phyloP scores from a whole-genome alignment of 1,140 invertebrate genomes.

The Marisa cornuarietis region DNA sequence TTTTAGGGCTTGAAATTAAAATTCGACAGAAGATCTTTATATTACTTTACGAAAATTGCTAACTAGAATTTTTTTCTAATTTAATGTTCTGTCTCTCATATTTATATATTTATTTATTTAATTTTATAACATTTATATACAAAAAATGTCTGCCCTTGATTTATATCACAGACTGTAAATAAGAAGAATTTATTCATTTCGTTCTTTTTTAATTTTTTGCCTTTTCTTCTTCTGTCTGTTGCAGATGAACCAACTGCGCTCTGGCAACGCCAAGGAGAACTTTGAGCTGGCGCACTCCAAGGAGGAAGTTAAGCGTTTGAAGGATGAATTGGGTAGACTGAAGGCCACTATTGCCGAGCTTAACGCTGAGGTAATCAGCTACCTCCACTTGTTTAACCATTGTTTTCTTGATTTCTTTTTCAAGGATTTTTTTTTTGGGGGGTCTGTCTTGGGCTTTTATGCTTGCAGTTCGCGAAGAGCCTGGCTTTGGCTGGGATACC shows the following conservation, averaged over 20 bases:
- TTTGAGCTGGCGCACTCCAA: slow-evolving; percentile 67
- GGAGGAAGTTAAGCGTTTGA: slow-evolving; percentile 67
- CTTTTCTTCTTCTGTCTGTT: slow-evolving; percentile 9
- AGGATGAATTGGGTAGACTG: slow-evolving; percentile 63
- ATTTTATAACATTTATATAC: not conserved
- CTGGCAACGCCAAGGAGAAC: slow-evolving; percentile 67
- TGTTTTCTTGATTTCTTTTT: too few relatives aligned
- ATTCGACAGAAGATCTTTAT: too few relatives aligned
- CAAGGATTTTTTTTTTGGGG: too few relatives aligned
- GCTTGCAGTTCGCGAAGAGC: too few relatives aligned
- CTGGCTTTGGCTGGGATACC: too few relatives aligned
- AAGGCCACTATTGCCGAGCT: slow-evolving; percentile 65
- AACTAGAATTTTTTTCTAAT: too few relatives aligned
- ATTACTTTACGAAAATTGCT: too few relatives aligned
- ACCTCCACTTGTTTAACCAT: too few relatives aligned
- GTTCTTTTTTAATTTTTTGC: not conserved
- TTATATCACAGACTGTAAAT: not conserved
- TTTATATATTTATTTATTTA: too few relatives aligned
- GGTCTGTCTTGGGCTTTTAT: too few relatives aligned
- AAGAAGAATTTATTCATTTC: not conserved
- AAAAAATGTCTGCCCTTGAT: not conserved
- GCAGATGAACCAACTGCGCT: slow-evolving; percentile 68
- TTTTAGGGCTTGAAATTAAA: too few relatives aligned
- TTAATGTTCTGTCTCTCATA: too few relatives aligned
- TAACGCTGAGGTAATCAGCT: slow-evolving; percentile 63